Evolutionary conservation across 2,113 vertebrate species (phyloP).

Genomic region (Rhabdornis inornatus): DNA sequence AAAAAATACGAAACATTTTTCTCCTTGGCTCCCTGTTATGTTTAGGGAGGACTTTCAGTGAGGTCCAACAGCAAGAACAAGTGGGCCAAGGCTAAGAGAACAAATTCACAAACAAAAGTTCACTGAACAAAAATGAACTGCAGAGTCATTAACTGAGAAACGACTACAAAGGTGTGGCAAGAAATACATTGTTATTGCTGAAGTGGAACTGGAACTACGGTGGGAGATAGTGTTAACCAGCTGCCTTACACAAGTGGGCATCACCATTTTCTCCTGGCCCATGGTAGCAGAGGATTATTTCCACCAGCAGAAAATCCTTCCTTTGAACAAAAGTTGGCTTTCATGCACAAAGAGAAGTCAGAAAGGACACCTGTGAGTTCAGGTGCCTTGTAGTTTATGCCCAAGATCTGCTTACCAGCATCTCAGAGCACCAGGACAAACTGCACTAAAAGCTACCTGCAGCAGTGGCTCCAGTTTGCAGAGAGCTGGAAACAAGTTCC

Average conservation of each 20-base stretch:
- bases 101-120: neutral
- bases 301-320: neutral
- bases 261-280: neutral
- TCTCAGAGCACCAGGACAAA: neutral
- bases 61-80: neutral
- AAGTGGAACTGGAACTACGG: accelerated
- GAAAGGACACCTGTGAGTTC: accelerated
- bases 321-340: neutral
- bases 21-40: neutral
- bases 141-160: neutral
- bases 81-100: neutral
- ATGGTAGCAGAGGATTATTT: neutral
- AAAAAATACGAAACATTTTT: neutral
- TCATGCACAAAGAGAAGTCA: neutral
- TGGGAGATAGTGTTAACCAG: neutral
- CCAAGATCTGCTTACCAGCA: neutral
- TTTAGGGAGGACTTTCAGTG: neutral
- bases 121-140: neutral
- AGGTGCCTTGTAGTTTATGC: accelerated
- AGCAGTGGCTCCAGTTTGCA: neutral
- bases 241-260: neutral
- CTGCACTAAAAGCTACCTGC: neutral
- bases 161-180: neutral
- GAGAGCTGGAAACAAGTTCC: neutral
- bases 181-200: neutral